Evolutionary conservation across 2,888 invertebrate species (phyloP), one percentile per base, ranked within the genome.

Genomic region (Strigamia crassipes): DNA sequence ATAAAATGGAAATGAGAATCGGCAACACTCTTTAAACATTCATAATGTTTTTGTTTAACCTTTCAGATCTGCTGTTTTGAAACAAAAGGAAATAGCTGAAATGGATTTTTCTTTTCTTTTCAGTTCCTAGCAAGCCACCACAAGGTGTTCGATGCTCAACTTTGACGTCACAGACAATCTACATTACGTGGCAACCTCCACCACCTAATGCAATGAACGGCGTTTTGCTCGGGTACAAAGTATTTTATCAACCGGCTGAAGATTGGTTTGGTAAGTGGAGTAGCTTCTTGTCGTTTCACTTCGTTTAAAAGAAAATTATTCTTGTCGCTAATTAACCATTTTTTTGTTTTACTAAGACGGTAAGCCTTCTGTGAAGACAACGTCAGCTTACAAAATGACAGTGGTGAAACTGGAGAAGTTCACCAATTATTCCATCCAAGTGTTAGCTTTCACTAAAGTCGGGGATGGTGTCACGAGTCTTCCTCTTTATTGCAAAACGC

Each of bases 151-250:
- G 93, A 83, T 94, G 94, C 86, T 92, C 92, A 0, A 91, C 94
- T 0, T 87, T 94, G 78, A 92, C 93, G 34, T 93, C 94, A 0
- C 92, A 93, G 86, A 93, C 93, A 9, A 89, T 94, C 82, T 93
- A 93, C 89, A 91, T 94, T 23, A 92, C 93, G 80, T 94, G 94
- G 94, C 92, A 93, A 84, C 93, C 93, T n/a, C 88, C 88, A n/a
- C 88, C 88, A 0, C 90, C 91, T 51, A 91, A 91, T 84, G 92
- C 93, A 83, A 91, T 92, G 82, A 94, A 94, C 85, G 89, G 89
- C 1, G 86, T 87, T 31, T 85, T 89, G 41, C 87, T 87, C 84
- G 89, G 89, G 0, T 89, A 88, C 86, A 87, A 84, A 82, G 86
- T 88, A 27, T 84, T 87, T 73, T 87, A 87, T 66, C 73, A 34